phyloP scores from a whole-genome alignment of 37 sponge, comb jelly and placozoan genomes.

The Oopsacas minuta region DNA sequence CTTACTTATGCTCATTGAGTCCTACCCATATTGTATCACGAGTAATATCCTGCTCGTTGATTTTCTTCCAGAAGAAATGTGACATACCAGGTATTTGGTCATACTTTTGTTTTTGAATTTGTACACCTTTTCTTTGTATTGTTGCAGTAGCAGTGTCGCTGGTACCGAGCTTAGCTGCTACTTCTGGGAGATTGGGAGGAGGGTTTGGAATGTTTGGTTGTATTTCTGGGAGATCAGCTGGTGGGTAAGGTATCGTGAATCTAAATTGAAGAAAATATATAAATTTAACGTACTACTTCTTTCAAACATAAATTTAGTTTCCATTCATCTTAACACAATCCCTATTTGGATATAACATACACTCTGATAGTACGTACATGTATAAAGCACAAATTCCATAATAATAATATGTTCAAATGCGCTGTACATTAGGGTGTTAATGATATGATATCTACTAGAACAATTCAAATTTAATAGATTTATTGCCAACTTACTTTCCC shows the following conservation, averaged over 20 bases:
- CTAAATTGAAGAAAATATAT: neutral
- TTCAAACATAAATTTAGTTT: no score
- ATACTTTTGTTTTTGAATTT: neutral
- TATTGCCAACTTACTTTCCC: neutral
- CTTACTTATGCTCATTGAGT: neutral
- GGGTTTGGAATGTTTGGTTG: neutral
- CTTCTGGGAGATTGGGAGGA: conserved; percentile 1
- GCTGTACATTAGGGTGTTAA: no score
- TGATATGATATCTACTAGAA: no score
- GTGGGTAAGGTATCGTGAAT: neutral
- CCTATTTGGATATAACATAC: no score
- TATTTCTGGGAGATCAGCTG: neutral
- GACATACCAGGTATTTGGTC: neutral
- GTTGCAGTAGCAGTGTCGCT: neutral
- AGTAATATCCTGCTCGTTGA: conserved; percentile 5
- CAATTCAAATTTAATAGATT: neutral
- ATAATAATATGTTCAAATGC: no score
- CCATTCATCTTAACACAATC: no score
- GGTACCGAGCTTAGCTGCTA: neutral
- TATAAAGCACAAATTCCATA: no score
- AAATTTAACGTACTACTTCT: no score
- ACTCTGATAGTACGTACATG: no score
- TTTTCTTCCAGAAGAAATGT: conserved; percentile 2
- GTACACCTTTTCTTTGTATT: neutral
- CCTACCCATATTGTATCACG: neutral